These are phyloP conservation scores for Kryptolebias marmoratus DNA, from an alignment of 2,113 vertebrate species.

Conservation along the genomic window DNA sequence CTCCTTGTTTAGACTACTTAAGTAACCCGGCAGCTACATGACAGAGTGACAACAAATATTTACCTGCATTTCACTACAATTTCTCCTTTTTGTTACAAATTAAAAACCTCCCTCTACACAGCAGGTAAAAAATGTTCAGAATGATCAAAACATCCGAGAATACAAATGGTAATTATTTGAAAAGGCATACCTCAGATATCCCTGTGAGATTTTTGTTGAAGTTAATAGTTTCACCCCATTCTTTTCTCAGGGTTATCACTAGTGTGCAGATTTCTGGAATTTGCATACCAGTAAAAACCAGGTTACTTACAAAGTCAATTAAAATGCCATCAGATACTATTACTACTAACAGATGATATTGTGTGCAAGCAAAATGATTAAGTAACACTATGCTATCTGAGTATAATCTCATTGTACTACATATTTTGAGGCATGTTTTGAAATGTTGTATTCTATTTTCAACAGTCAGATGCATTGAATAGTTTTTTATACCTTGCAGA, in stretches of 20 bases:
- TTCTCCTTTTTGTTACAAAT: not conserved
- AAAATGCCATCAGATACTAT: slow-evolving; percentile 9
- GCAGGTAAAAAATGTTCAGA: not conserved
- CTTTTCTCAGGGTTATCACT: slow-evolving; percentile 62
- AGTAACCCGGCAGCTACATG: slow-evolving; percentile 36
- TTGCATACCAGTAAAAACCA: not conserved
- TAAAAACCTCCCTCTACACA: slow-evolving; percentile 4
- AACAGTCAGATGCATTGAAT: not conserved
- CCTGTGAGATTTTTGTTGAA: slow-evolving; percentile 47
- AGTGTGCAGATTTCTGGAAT: slow-evolving; percentile 7
- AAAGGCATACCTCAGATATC: slow-evolving; percentile 4
- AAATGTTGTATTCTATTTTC: not conserved
- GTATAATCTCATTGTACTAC: not conserved
- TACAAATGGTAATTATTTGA: slow-evolving; percentile 19
- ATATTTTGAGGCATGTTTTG: not conserved
- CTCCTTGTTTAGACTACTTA: slow-evolving; percentile 49
- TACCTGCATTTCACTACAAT: slow-evolving; percentile 10
- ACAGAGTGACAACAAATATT: slow-evolving; percentile 36
- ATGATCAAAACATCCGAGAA: not conserved
- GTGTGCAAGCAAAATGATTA: not conserved
- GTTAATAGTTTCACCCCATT: slow-evolving; percentile 45
- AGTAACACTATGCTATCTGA: not conserved
- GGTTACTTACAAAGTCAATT: not conserved
- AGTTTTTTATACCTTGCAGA: not conserved
- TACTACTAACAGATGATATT: not conserved